A percentile compares a stretch with the other conserved stretches of the same genome.
phyloP scores from a whole-genome alignment of 2,888 invertebrate genomes.

The Ctenicera cuprea region DNA sequence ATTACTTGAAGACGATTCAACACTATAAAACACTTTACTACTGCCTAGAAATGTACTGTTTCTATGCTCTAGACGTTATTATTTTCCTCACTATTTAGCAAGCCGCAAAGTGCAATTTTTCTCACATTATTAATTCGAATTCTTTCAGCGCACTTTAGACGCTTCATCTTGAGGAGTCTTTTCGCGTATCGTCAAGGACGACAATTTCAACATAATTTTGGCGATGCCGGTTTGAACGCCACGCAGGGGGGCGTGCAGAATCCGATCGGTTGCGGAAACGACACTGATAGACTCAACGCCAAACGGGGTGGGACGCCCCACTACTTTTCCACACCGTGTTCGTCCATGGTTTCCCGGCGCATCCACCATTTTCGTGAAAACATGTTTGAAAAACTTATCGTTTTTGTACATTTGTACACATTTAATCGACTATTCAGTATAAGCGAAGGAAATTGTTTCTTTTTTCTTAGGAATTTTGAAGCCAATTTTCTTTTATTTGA shows the following conservation, averaged over 20 bases:
- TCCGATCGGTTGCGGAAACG: constrained; percentile 48
- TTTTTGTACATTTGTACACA: neutral
- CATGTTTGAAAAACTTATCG: neutral
- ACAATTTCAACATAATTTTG: constrained; percentile 44
- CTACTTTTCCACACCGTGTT: constrained; percentile 47
- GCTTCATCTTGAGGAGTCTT: constrained; percentile 31
- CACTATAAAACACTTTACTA: constrained; percentile 44
- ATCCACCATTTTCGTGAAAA: constrained; percentile 50
- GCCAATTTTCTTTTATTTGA: neutral
- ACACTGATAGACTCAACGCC: constrained; percentile 51
- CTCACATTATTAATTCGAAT: constrained; percentile 36
- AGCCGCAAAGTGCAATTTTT: neutral
- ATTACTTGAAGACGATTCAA: constrained; percentile 22
- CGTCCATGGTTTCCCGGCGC: constrained; percentile 49
- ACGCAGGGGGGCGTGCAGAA: constrained; percentile 35
- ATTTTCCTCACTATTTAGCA: constrained; percentile 35
- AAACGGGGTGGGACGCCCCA: constrained; percentile 54
- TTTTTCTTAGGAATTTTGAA: neutral
- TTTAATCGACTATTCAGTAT: neutral
- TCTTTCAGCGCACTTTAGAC: constrained; percentile 32
- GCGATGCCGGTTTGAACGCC: constrained; percentile 41
- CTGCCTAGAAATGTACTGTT: constrained; percentile 26
- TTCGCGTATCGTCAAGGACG: constrained; percentile 29
- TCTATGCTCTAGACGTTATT: constrained; percentile 31
- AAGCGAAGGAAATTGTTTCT: neutral